Base-by-base conservation (phyloP, 2,797 vertebrate genomes). In the Sebastes flavidus region DNA sequence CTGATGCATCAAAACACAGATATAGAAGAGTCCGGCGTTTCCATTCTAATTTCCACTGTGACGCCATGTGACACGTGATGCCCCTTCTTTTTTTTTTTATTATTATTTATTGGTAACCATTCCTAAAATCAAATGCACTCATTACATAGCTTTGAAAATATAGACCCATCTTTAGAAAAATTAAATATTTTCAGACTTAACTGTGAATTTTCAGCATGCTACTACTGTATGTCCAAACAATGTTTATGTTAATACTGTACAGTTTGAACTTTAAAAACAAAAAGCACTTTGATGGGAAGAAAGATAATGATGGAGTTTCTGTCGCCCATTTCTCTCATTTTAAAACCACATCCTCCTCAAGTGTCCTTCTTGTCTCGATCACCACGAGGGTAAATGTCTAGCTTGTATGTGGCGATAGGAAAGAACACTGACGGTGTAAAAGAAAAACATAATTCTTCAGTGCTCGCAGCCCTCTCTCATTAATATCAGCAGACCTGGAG, bases 141-240 rank as follows among this genome's bases (percentile, higher is more conserved):
- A 75, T 87, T 20, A 18, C 72, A 79, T 65, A 75, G 69, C 32
- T 75, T 78, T 65, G 56, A 81, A 82, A 84, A 81, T 70, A 76
- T 62, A 87, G 69, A 74, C 65, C 67, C 67, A 82, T 89, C 73
- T 66, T 88, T 84, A 88, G 86, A 81, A 68, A 80, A 81, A 49
- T 1, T 27, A 2, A 75, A 63, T 81, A 85, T 87, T 92, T 93
- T 90, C 74, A 86, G 86, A 88, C 36, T 85, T 88, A 77, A 79
- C 78, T 87, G 90, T 92, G 88, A 86, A 72, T 88, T 91, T 85
- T 74, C 34, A 89, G 93, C 94, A 95, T 95, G 94, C 85, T 92
- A 83, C 46, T 54, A 54, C 71, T 84, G 24, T 86, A 72, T 83
- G 87, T 94, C 68, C 59, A 75, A 88, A 79, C 58, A 61, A 83